These are phyloP conservation scores for Umimayanthus chanpuru DNA, from an alignment of 92 coral and sea anemone species.

Conservation along the genomic window DNA sequence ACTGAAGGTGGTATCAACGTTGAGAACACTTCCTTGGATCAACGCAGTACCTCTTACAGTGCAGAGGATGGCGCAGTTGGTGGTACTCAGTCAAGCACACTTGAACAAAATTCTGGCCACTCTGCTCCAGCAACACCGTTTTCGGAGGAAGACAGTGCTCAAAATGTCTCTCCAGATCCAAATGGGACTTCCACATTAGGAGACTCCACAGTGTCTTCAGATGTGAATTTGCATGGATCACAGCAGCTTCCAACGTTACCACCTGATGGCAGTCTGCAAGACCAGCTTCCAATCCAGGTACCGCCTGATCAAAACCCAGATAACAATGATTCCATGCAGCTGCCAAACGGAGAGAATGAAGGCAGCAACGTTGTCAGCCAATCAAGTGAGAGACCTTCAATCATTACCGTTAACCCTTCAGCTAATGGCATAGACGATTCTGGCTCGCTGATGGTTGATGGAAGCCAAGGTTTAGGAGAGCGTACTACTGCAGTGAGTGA, in stretches of 20 bases:
- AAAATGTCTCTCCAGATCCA: not conserved
- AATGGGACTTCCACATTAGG: not conserved
- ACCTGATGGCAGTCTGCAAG: not conserved
- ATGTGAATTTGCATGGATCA: too few species aligned
- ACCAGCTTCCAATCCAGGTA: not conserved
- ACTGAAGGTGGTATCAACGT: not conserved
- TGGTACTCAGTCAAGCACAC: too few species aligned
- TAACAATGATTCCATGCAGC: not conserved
- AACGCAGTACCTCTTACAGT: not conserved
- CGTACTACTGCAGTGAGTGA: not conserved
- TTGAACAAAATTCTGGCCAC: not conserved
- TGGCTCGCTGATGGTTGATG: not conserved
- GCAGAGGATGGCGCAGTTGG: not conserved
- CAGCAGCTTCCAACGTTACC: not conserved
- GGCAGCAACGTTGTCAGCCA: not conserved
- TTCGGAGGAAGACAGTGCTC: not conserved
- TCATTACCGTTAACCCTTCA: not conserved
- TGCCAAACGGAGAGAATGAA: not conserved
- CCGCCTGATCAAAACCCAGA: not conserved
- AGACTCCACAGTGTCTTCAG: not conserved
- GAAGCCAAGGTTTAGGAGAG: not conserved
- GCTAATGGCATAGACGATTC: not conserved
- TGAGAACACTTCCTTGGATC: not conserved
- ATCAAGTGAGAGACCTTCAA: not conserved
- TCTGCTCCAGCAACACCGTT: not conserved